phyloP scores from a whole-genome alignment of 1,140 invertebrate species.

The Triops longicaudatus region DNA sequence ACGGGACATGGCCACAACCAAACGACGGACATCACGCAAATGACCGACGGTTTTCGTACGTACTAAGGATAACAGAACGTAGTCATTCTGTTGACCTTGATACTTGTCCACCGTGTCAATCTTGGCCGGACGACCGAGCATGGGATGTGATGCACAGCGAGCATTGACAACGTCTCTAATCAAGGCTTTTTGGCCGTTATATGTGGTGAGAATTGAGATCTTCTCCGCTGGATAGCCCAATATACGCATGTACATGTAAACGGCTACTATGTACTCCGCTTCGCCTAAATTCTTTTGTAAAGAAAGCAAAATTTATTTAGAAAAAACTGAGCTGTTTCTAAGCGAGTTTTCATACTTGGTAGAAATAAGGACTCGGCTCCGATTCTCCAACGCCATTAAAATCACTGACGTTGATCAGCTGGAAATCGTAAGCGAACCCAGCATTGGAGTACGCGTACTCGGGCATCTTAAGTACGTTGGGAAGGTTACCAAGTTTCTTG shows the following conservation, averaged over 20 bases:
- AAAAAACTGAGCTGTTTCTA: not conserved
- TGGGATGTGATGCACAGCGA: conserved; percentile 86
- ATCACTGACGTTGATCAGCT: conserved; percentile 92
- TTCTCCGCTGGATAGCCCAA: conserved; percentile 94
- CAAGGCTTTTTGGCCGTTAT: conserved; percentile 98
- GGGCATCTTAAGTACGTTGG: conserved; percentile 67
- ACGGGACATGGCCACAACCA: conserved; percentile 96
- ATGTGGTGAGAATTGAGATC: conserved; percentile 98
- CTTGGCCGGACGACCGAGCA: conserved; percentile 53
- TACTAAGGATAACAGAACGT: conserved; percentile 91
- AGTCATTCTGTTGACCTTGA: conserved; percentile 99
- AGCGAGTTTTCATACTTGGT: conserved; percentile 56
- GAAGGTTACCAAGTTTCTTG: conserved; percentile 84
- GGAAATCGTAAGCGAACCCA: conserved; percentile 87
- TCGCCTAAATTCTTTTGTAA: conserved; percentile 83
- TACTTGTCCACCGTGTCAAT: conserved; percentile 94
- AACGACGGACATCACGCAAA: conserved; percentile 85
- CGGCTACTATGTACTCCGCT: conserved; percentile 94
- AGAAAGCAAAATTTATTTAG: conserved; percentile 22
- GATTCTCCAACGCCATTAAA: conserved; percentile 95
- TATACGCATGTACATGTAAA: conserved; percentile 98
- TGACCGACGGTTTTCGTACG: conserved; percentile 94
- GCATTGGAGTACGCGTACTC: conserved; percentile 87
- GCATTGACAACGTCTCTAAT: conserved; percentile 92
- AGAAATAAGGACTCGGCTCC: conserved; percentile 97